Base-by-base conservation (phyloP, 1,140 invertebrate species). In the Penaeus vannamei region DNA sequence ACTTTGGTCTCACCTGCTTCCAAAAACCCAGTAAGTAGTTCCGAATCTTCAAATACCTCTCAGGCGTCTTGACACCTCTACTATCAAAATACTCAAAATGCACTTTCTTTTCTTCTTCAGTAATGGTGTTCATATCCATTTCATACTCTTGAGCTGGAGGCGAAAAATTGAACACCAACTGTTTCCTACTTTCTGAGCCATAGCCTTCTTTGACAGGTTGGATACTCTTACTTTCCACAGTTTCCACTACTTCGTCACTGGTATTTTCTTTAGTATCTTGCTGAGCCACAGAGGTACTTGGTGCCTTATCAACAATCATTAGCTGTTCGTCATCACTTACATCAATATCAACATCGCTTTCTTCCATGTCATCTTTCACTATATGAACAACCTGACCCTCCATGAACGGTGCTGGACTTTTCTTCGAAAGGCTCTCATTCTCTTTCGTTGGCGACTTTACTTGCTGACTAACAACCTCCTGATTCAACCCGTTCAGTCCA, bases 1-100 rank as follows among this genome's bases (percentile, higher is more conserved):
- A 96, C 26, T 92, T 92, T 19, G 95, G 95, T 92, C 94, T 94
- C 62, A 92, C 92, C 86, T 93, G 92, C 59, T 93, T 92, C 95
- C 95, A 96, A 77, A 92, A 93, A 64, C 94, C 94, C 19, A 95
- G 89, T 89, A 96, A 95, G 91, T 94, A 94, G 92, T 95, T 95
- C 77, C 95, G 93, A 77, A 95, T 95, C 92, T 94, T 94, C 80
- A 95, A 91, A 92, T 95, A 95, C 91, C 95, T 93, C 86, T 94
- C 93, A 23, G 94, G 94, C 20, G 94, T 95, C 93, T 95, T 95
- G 2, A 93, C 93, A 29, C 93, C 91, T 85, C 94, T 92, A 7
- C 94, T 94, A 92, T 94, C 94, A 93, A 95, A 95, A 92, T 95
- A 95, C 88, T 95, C 95, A 61, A 92, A 92, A 92, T 95, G 94